These are phyloP conservation scores for Fregata magnificens DNA, from an alignment of 2,113 vertebrate genomes.

Conservation along the genomic window DNA sequence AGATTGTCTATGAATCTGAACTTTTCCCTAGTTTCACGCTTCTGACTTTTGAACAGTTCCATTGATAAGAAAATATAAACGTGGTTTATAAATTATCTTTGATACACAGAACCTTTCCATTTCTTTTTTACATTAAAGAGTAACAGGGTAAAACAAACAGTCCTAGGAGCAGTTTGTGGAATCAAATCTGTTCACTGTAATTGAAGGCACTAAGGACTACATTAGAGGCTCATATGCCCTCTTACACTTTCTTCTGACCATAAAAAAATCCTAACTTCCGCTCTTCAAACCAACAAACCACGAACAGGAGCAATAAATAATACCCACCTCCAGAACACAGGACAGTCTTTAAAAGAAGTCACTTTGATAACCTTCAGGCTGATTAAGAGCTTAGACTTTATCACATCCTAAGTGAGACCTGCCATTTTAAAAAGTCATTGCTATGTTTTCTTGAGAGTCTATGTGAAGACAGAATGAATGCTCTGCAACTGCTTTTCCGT, in stretches of 20 bases:
- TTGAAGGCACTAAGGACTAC: not conserved
- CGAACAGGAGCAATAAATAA: not conserved
- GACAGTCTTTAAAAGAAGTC: not conserved
- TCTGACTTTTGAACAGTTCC: not conserved
- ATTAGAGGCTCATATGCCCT: not conserved
- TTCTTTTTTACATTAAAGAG: not conserved
- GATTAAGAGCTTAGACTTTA: not conserved
- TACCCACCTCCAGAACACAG: not conserved
- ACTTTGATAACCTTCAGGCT: not conserved
- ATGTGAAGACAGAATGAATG: not conserved
- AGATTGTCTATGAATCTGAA: not conserved
- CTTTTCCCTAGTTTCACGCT: not conserved
- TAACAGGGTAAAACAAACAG: not conserved
- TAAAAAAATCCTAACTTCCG: not conserved
- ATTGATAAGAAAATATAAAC: not conserved
- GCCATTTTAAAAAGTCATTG: not conserved
- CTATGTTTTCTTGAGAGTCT: not conserved
- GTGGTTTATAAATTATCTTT: not conserved
- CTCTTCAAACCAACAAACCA: not conserved
- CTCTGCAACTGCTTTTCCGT: not conserved
- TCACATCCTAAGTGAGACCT: not conserved
- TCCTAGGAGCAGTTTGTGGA: not conserved
- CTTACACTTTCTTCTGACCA: not conserved
- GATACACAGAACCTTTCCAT: not conserved
- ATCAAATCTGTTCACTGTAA: not conserved